Evolutionary conservation across 2,888 invertebrate genomes (phyloP), one percentile per base, ranked within the genome.

Genomic region (Yponomeuta plumbellus): DNA sequence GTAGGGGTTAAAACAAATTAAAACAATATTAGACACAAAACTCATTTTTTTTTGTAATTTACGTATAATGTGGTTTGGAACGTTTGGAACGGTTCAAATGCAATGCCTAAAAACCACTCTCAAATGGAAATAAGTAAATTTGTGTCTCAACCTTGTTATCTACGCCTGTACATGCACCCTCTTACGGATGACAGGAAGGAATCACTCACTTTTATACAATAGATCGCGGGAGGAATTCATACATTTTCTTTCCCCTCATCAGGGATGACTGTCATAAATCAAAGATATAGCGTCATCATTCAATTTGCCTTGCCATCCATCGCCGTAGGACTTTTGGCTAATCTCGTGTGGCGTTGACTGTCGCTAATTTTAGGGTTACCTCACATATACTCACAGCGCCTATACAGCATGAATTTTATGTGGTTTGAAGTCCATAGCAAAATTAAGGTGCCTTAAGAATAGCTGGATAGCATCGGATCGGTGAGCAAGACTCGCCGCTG

Each of bases 231-330:
- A 52, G 44, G 44, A 52, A 52, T 13, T 52, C 44, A 52, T 52
- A 52, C 23, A 61, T 61, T 61, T 21, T 63, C 44, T 44, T 26
- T 44, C 40, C 44, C 63, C 17, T 20, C 22, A 20, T 61, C 21
- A 22, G 22, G 40, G 26, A 65, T 65, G 52, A 26, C 56, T 56
- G 23, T 39, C 26, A 65, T 65, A 57, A 57, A 65, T 65, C 65
- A 65, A 26, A 26, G 22, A 57, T 26, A 65, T 65, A 34, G 52
- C 73, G 73, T 73, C 76, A 84, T 85, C 82, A 79, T 77, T 85
- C 83, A 82, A 83, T 83, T 80, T 75, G 74, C 68, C 73, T 75
- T 71, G 76, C 76, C 80, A 82, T 84, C 82, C 79, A 78, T 81
- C 76, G 70, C 68, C 69, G 68, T 52, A 21, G 20, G 70, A 68